Evolutionary conservation across 2,113 vertebrate genomes (phyloP).

Genomic region (Ceuthmochares aereus): DNA sequence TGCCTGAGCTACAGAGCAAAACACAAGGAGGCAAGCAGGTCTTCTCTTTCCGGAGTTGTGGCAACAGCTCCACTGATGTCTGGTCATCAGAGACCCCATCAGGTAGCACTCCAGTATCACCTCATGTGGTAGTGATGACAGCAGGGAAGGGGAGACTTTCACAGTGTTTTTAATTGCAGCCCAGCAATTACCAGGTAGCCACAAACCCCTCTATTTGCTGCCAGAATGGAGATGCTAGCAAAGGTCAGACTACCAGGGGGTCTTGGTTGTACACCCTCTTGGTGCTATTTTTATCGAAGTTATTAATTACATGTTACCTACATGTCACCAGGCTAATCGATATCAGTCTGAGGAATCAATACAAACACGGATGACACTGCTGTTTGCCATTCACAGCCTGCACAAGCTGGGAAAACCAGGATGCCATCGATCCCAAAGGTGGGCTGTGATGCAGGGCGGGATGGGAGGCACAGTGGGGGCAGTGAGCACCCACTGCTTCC

Average conservation of each 20-base stretch:
- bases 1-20: not conserved
- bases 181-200: not conserved
- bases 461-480: not conserved
- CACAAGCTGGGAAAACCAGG: not conserved
- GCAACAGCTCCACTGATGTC: not conserved
- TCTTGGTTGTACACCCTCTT: not conserved
- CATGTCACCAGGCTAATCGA: constrained; percentile 27
- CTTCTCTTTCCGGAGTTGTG: not conserved
- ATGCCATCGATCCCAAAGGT: not conserved
- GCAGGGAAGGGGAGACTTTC: not conserved
- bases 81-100: not conserved
- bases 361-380: fast-evolving
- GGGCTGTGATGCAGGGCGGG: not conserved
- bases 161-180: not conserved
- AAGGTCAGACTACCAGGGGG: not conserved
- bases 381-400: constrained; percentile 41
- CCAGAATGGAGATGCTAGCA: not conserved
- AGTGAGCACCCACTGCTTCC: not conserved
- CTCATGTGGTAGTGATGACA: not conserved
- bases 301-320: constrained; percentile 53
- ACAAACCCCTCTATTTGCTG: not conserved
- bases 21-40: not conserved
- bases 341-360: constrained; percentile 28
- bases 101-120: not conserved
- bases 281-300: constrained; percentile 3